phyloP scores from a whole-genome alignment of 2,888 invertebrate genomes.

The Dermolepida albohirtum region DNA sequence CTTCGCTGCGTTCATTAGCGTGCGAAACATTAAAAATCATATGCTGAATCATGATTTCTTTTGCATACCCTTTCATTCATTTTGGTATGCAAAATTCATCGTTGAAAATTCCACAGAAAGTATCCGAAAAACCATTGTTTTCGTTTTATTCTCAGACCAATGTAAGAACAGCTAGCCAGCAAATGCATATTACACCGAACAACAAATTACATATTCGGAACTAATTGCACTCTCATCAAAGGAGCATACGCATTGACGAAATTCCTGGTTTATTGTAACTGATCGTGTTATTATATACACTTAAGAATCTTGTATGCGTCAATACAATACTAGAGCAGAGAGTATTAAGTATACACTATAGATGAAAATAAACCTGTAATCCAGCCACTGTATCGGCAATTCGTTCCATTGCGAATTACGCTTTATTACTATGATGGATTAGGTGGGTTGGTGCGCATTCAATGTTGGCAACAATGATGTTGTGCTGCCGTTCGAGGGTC shows the following conservation, averaged over 20 bases:
- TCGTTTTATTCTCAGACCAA: slow-evolving; percentile 5
- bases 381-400: slow-evolving; percentile 48
- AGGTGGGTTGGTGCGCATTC: slow-evolving; percentile 53
- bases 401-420: slow-evolving; percentile 53
- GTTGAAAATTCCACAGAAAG: slow-evolving; percentile 2
- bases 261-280: slow-evolving; percentile 31
- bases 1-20: slow-evolving; percentile 10
- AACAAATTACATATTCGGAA: slow-evolving; percentile 27
- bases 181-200: slow-evolving; percentile 16
- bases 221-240: slow-evolving; percentile 34
- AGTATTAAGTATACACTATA: slow-evolving; percentile 40
- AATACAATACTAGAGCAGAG: slow-evolving; percentile 28
- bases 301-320: slow-evolving; percentile 36
- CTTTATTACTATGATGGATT: slow-evolving; percentile 62
- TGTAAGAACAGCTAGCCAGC: background rate
- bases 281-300: slow-evolving; percentile 40
- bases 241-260: slow-evolving; percentile 28
- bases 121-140: slow-evolving; percentile 32
- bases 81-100: slow-evolving; percentile 18
- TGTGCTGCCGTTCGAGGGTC: slow-evolving; percentile 43
- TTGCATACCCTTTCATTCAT: slow-evolving; percentile 5
- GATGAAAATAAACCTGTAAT: slow-evolving; percentile 46
- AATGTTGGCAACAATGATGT: slow-evolving; percentile 53
- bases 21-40: slow-evolving; percentile 11
- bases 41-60: background rate